Evolutionary conservation across 2,113 vertebrate species (phyloP), one percentile per base, ranked within the genome.

Genomic region (Lanius ludovicianus): DNA sequence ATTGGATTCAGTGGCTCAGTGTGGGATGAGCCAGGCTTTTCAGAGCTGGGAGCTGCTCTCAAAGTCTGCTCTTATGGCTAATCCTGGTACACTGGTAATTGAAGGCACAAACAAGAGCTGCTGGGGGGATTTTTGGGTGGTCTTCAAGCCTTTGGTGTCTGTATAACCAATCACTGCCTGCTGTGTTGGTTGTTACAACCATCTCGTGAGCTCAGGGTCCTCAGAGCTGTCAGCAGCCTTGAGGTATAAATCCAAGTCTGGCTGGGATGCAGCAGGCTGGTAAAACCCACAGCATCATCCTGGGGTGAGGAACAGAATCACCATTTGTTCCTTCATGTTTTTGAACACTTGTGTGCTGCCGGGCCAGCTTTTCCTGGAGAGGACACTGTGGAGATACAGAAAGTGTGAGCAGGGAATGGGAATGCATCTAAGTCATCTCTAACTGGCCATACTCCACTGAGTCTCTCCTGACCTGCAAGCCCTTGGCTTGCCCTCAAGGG

Each of bases 391-490:
- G 62, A 74, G 85, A 46, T 30, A 8, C 11, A 0, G 11, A 9
- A 78, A 67, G 60, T 92, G 86, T 25, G 37, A 22, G 5, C 0
- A 3, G 24, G 65, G 70, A 55, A 11, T 10, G 37, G 70, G 37
- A 76, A 79, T 15, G 53, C 30, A 17, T 77, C 73, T 33, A 70
- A 95, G 89, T 86, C 83, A 92, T 92, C 80, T 92, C 88, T 31
- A 22, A 13, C 25, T 12, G 86, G 86, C 80, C 80, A 84, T 84
- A 81, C 91, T 89, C 4, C 37, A 67, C 79, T 78, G 94, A 84
- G 65, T 53, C 83, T 83, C 55, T 92, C n/a, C 68, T 89, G 92
- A 90, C 92, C 92, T 93, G 75, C 79, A 57, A 25, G 79, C 79
- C 79, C 73, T 47, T 25, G 91, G 86, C 71, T 49, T 90, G 68